phyloP scores from a whole-genome alignment of 2,888 invertebrate genomes.

The Ecliptopera silaceata region DNA sequence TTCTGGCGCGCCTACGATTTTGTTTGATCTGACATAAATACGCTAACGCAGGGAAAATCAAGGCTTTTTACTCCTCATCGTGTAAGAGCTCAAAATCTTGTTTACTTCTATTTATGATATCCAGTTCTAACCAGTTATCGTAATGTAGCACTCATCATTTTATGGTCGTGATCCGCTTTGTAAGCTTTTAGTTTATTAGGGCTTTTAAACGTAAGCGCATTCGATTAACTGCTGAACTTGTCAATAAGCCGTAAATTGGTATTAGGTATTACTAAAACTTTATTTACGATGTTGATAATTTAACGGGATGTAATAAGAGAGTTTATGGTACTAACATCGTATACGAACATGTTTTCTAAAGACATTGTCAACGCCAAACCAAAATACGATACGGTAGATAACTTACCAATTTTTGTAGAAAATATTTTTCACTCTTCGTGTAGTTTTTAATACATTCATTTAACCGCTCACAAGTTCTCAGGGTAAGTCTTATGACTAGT shows the following conservation, averaged over 20 bases:
- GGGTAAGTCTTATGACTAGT: too few relatives aligned
- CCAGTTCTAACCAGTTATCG: conserved; percentile 24
- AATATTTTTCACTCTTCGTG: too few relatives aligned
- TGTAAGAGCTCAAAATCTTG: conserved; percentile 46
- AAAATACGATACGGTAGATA: too few relatives aligned
- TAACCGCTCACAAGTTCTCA: too few relatives aligned
- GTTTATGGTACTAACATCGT: too few relatives aligned
- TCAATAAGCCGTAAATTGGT: conserved; percentile 21
- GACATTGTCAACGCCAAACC: too few relatives aligned
- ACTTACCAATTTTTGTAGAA: too few relatives aligned
- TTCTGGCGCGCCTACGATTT: conserved; percentile 67
- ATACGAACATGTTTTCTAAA: too few relatives aligned
- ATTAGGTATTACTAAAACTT: conserved; percentile 5
- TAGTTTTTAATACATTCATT: too few relatives aligned
- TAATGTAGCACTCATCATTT: conserved; percentile 20
- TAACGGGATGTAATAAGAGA: too few relatives aligned
- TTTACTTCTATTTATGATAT: conserved; percentile 33
- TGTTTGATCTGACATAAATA: conserved; percentile 64
- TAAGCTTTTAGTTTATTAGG: conserved; percentile 23
- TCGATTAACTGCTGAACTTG: conserved; percentile 14
- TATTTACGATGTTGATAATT: conserved; percentile 12
- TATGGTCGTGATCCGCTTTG: conserved; percentile 26
- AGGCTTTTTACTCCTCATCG: conserved; percentile 49
- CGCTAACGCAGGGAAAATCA: conserved; percentile 55
- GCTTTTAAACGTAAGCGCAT: conserved; percentile 16